Base-by-base conservation (phyloP, 2,113 vertebrate species). In the Hippocampus comes region DNA sequence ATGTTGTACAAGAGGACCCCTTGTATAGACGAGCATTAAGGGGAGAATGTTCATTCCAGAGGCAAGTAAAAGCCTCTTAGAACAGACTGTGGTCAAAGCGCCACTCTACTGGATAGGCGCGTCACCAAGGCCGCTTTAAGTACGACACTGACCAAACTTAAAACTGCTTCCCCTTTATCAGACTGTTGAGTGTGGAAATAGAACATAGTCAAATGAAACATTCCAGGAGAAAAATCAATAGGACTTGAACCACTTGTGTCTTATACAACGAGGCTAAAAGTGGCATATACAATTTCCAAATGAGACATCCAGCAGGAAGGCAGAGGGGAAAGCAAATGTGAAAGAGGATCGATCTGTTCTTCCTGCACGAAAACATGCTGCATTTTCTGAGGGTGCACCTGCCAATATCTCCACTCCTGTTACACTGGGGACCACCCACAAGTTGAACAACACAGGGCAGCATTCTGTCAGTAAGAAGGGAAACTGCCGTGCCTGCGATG, bases 381-480 rank as follows among this genome's bases (percentile, higher is more conserved):
- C 38, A 68, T 59, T 74, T 76, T 66, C 60, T 63, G 25, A 74
- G 34, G 69, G 60, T 74, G 70, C 72, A 71, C 73, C 10, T 7
- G 77, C 79, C 73, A 72, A 77, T 75, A 86, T 75, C 78, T 81
- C 73, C 61, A 80, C 85, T 84, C 66, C 38, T 67, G 72, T 78
- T 80, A 42, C 70, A 77, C 38, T 60, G 74, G 82, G 11, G 38
- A 75, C 78, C 75, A 67, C 82, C 82, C 72, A 87, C 84, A 76
- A 75, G 68, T 5, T 53, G 60, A 77, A 70, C 38, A 81, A 74
- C 61, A 51, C 23, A 38, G 41, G 63, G 66, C 43, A 68, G 68
- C 0, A 1, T 53, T 4, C 27, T 4, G 14, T 6, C 38, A 55
- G 38, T 56, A 56, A 65, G 41, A 21, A 25, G 4, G 34, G 1